These are phyloP conservation scores for Dipodomys stephensi DNA, from an alignment of 2,113 vertebrate genomes.

Conservation along the genomic window DNA sequence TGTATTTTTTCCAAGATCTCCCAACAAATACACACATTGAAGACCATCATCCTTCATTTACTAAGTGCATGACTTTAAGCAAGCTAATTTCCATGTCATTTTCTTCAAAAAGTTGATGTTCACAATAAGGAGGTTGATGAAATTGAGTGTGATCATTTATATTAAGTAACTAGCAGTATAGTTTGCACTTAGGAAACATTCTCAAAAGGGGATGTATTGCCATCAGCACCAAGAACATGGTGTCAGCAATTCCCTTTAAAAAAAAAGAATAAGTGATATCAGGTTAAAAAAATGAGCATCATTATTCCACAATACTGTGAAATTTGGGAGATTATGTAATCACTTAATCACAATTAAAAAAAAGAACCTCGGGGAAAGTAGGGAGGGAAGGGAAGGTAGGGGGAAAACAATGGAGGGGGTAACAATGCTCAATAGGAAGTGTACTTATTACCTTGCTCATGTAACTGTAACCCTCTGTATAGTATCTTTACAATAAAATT, in stretches of 20 bases:
- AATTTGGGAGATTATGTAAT: too few relatives aligned
- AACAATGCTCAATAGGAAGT: too few relatives aligned
- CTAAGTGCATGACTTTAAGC: background rate
- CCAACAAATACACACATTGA: background rate
- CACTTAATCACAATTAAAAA: too few relatives aligned
- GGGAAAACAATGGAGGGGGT: too few relatives aligned
- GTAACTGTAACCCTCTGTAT: too few relatives aligned
- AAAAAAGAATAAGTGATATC: background rate
- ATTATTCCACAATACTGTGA: too few relatives aligned
- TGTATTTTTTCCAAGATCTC: background rate
- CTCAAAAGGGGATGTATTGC: background rate
- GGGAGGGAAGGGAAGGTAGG: too few relatives aligned
- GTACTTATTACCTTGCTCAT: too few relatives aligned
- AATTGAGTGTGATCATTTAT: background rate
- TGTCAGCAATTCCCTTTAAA: background rate
- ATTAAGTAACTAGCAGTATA: background rate
- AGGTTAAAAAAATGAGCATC: too few relatives aligned
- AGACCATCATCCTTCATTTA: background rate
- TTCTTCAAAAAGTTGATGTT: conserved; percentile 12
- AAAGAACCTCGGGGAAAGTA: too few relatives aligned
- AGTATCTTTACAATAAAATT: too few relatives aligned
- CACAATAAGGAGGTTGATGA: background rate
- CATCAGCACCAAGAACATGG: background rate
- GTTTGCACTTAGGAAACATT: background rate
- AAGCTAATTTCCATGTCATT: background rate